phyloP scores from a whole-genome alignment of 2,888 invertebrate species.

The Itoplectis maculator region DNA sequence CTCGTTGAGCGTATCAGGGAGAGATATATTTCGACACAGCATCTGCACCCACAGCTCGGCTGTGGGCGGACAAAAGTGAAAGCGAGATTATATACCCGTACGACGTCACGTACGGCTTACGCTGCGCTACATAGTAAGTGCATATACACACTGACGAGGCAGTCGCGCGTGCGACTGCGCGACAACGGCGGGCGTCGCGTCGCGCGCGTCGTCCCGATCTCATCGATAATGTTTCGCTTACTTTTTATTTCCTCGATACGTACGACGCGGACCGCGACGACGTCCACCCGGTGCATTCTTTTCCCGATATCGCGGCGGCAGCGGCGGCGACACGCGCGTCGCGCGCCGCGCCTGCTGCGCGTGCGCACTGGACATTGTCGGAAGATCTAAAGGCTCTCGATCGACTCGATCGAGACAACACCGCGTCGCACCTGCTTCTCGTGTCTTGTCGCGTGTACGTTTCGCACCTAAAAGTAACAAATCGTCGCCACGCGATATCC shows the following conservation, averaged over 20 bases:
- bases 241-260: slow-evolving; percentile 12
- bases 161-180: slow-evolving; percentile 58
- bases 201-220: slow-evolving; percentile 47
- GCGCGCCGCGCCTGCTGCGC: too few species aligned
- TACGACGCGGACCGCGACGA: slow-evolving; percentile 17
- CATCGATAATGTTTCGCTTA: slow-evolving; percentile 57
- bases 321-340: slow-evolving; percentile 31
- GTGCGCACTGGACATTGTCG: slow-evolving; percentile 18
- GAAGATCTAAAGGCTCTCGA: slow-evolving; percentile 33
- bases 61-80: slow-evolving; percentile 75
- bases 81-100: slow-evolving; percentile 70
- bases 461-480: slow-evolving; percentile 4
- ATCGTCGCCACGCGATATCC: not conserved
- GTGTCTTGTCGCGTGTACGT: not conserved
- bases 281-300: slow-evolving; percentile 34
- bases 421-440: slow-evolving; percentile 10
- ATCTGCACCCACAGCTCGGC: slow-evolving; percentile 65
- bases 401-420: slow-evolving; percentile 13
- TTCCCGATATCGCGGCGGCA: slow-evolving; percentile 47
- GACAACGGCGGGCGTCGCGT: slow-evolving; percentile 48
- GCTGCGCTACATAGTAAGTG: slow-evolving; percentile 20
- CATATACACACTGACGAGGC: slow-evolving; percentile 34
- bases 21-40: slow-evolving; percentile 65
- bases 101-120: slow-evolving; percentile 48
- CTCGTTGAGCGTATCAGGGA: slow-evolving; percentile 65